Base-by-base conservation (phyloP, 2,797 vertebrate genomes). In the Chelmon rostratus region DNA sequence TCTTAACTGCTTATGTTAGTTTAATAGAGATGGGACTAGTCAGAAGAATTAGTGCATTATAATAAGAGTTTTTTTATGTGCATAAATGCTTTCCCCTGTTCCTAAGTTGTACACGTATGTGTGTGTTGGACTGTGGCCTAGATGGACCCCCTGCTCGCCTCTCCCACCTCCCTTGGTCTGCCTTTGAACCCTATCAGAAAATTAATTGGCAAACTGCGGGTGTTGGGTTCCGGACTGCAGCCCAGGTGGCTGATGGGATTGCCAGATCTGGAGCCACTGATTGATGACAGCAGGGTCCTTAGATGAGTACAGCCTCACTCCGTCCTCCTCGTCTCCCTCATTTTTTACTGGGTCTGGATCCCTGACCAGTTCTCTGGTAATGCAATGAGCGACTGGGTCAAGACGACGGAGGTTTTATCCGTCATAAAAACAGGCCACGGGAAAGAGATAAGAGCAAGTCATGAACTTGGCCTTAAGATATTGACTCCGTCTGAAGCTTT, bases 221-320 rank as follows among this genome's bases (percentile, higher is more conserved):
- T 90, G 91, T 90, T 74, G 82, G 83, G 79, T 91, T 89, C 83
- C 88, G 82, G 86, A 70, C 82, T 44, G 69, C 62, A 19, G 87
- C 80, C 91, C 94, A 94, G 93, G 94, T 95, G 93, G 91, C 86
- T 96, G 93, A 96, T 96, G 94, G 93, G 91, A 93, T 93, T 92
- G 83, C 94, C 96, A 96, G 95, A 94, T 86, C 88, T 83, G 76
- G 75, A 91, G 79, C 57, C 61, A 59, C 85, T 94, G 95, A 95
- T 94, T 94, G 92, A 94, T 93, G 94, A 94, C 92, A 93, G 94
- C 92, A 59, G 89, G 89, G 76, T 85, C 78, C 79, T 82, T 73
- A 83, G 89, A 95, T 88, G 83, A 91, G 91, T 79, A 76, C 46
- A 82, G 74, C 67, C 71, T 81, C 56, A 35, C 74, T 69, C 56